These are phyloP conservation scores for Salvelinus fontinalis DNA, from an alignment of 2,113 vertebrate species.

Conservation along the genomic window DNA sequence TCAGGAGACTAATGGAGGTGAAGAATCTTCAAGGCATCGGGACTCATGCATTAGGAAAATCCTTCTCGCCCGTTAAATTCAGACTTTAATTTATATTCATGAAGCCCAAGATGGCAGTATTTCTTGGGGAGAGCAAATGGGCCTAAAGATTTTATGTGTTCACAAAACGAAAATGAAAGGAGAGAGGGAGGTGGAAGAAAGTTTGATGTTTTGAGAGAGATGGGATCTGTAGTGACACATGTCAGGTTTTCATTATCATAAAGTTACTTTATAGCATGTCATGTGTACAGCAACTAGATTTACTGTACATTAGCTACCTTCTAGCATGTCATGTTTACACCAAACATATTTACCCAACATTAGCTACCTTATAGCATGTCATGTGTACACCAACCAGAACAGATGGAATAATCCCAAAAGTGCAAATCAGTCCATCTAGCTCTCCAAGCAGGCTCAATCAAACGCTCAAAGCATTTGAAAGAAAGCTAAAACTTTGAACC, in stretches of 20 bases:
- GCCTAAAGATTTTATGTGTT: conserved; percentile 72
- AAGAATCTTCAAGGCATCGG: background rate
- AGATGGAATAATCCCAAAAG: too few species aligned
- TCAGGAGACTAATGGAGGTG: too few species aligned
- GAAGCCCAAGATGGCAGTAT: conserved; percentile 69
- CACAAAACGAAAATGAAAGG: conserved; percentile 25
- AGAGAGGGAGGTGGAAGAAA: background rate
- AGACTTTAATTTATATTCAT: conserved; percentile 88
- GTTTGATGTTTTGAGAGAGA: conserved; percentile 3
- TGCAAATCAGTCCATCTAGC: too few species aligned
- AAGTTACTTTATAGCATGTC: background rate
- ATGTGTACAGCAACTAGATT: too few species aligned
- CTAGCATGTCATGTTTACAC: too few species aligned
- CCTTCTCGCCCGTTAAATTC: conserved; percentile 68
- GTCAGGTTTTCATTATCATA: background rate
- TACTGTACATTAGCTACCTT: too few species aligned
- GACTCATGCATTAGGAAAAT: conserved; percentile 67
- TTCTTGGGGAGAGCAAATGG: conserved; percentile 53
- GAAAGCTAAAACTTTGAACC: too few species aligned
- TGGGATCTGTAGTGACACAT: background rate
- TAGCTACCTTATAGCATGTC: too few species aligned
- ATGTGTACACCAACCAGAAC: too few species aligned
- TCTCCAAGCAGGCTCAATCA: conserved; percentile 7
- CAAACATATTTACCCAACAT: too few species aligned
- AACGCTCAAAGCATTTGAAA: too few species aligned